These are phyloP conservation scores for Orchestia grillus DNA, from an alignment of 1,140 invertebrate species.

Conservation along the genomic window DNA sequence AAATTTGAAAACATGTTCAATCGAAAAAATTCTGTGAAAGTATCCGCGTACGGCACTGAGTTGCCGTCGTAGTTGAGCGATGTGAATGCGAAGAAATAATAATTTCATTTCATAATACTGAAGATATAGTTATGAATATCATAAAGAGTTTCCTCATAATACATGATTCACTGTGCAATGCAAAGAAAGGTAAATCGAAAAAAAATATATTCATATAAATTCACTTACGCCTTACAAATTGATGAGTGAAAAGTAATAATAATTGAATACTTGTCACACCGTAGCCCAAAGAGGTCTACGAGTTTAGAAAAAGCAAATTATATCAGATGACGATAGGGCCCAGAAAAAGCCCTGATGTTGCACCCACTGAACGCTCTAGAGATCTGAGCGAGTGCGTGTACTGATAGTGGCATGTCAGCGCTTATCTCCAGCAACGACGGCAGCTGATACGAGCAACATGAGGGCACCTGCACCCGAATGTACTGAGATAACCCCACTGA, in stretches of 20 bases:
- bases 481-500: slow-evolving; percentile 57
- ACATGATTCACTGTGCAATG: background rate
- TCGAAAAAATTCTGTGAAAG: background rate
- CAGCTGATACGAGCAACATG: slow-evolving; percentile 57
- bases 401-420: slow-evolving; percentile 5
- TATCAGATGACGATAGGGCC: background rate
- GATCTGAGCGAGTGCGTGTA: slow-evolving; percentile 31
- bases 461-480: slow-evolving; percentile 60
- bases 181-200: background rate
- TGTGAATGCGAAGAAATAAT: background rate
- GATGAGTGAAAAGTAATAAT: background rate
- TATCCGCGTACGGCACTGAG: background rate
- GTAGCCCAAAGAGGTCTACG: background rate
- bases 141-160: background rate
- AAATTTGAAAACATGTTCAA: background rate
- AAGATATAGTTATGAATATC: background rate
- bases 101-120: background rate
- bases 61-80: background rate
- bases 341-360: slow-evolving; percentile 11
- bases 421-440: slow-evolving; percentile 40
- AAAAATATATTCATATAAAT: background rate
- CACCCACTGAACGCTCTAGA: slow-evolving; percentile 37
- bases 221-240: background rate
- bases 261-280: no score
- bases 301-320: background rate